phyloP scores from a whole-genome alignment of 2,113 vertebrate genomes.

The Diadophis punctatus region DNA sequence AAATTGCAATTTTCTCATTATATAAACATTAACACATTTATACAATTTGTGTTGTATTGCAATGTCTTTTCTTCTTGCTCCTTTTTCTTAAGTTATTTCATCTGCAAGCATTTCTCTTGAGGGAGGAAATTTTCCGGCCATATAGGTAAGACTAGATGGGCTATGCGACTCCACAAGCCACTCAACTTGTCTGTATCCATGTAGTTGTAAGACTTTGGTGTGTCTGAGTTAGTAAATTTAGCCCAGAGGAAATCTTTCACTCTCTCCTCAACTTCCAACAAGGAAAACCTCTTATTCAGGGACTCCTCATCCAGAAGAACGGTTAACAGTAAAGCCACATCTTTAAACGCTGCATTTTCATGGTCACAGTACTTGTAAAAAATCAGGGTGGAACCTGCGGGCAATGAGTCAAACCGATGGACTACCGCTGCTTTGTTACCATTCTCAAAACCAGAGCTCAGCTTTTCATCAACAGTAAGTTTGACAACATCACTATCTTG shows the following conservation, averaged over 20 bases:
- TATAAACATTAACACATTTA: constrained; percentile 35
- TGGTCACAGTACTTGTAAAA: constrained; percentile 99
- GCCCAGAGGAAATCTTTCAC: constrained; percentile 84
- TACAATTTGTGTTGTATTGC: background rate
- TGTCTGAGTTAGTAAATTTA: constrained; percentile 64
- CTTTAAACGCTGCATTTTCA: constrained; percentile 88
- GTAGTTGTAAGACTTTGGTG: constrained; percentile 49
- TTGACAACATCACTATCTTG: constrained; percentile 83
- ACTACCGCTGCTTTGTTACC: constrained; percentile 84
- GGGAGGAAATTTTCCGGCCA: constrained; percentile 64
- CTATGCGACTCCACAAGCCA: constrained; percentile 80
- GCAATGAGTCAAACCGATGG: constrained; percentile 85
- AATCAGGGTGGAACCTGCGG: constrained; percentile 88
- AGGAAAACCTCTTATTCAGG: constrained; percentile 60
- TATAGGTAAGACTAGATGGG: constrained; percentile 74
- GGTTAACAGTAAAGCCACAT: constrained; percentile 83
- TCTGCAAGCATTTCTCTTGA: constrained; percentile 60
- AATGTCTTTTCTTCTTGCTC: background rate
- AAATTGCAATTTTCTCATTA: constrained; percentile 22
- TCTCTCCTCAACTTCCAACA: constrained; percentile 84
- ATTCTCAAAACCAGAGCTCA: constrained; percentile 75
- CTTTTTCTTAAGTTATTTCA: background rate
- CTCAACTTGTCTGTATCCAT: constrained; percentile 78
- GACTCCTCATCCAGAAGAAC: constrained; percentile 79
- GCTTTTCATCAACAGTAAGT: constrained; percentile 75